Percentiles rank a stretch among this genome's conserved stretches.
These are phyloP conservation scores for Chrysolina oricalcia DNA, from an alignment of 2,888 invertebrate species.

Conservation along the genomic window DNA sequence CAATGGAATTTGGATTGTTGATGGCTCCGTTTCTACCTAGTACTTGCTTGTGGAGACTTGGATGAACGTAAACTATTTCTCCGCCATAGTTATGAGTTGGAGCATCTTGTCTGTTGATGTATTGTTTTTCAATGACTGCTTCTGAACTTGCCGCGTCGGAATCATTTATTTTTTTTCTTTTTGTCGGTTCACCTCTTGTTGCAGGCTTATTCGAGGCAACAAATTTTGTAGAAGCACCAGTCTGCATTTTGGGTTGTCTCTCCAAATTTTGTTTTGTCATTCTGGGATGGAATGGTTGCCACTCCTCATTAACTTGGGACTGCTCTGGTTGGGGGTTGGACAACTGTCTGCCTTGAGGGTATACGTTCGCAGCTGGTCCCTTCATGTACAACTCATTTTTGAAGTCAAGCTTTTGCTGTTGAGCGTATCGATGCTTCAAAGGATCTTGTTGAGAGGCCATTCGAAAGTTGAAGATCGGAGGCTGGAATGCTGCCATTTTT, in stretches of 20 bases:
- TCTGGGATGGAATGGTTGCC: conserved; percentile 36
- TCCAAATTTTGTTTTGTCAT: not conserved
- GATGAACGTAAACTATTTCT: conserved; percentile 56
- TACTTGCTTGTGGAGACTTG: conserved; percentile 50
- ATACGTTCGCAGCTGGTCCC: not conserved
- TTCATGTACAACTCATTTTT: conserved; percentile 23
- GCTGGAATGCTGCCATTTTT: conserved; percentile 35
- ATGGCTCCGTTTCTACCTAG: conserved; percentile 31
- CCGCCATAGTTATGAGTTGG: not conserved
- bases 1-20: not conserved
- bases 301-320: conserved; percentile 21
- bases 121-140: conserved; percentile 34
- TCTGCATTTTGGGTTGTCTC: conserved; percentile 4
- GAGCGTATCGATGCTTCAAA: conserved; percentile 62
- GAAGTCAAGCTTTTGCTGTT: conserved; percentile 65
- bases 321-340: not conserved
- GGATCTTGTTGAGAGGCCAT: conserved; percentile 63
- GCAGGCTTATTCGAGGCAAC: not conserved
- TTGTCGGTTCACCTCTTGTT: not conserved
- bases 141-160: conserved; percentile 46
- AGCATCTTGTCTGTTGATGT: conserved; percentile 50
- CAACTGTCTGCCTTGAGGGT: not conserved
- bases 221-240: not conserved
- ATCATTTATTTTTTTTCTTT: not conserved
- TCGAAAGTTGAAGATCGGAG: conserved; percentile 61